Percentiles rank a stretch among this genome's conserved stretches.
phyloP scores from a whole-genome alignment of 2,888 invertebrate genomes.

The Nomada ferruginata region DNA sequence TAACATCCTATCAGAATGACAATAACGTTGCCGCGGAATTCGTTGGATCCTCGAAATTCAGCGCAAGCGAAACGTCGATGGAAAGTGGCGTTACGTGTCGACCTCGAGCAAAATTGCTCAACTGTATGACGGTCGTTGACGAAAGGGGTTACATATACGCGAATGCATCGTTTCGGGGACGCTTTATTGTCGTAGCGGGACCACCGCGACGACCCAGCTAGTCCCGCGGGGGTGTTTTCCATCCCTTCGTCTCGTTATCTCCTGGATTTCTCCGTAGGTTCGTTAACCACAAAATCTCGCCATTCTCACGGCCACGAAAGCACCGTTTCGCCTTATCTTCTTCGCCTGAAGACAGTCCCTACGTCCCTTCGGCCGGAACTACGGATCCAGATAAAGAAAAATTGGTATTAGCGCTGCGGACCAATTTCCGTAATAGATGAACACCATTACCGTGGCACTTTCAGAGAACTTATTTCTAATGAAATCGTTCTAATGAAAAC shows the following conservation, averaged over 20 bases:
- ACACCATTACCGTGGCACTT: neutral
- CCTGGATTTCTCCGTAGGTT: conserved; percentile 75
- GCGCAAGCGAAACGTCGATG: conserved; percentile 26
- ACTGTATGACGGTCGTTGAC: conserved; percentile 29
- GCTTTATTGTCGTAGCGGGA: conserved; percentile 63
- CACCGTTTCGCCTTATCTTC: conserved; percentile 65
- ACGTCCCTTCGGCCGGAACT: neutral
- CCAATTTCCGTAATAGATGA: conserved; percentile 30
- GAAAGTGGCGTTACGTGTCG: conserved; percentile 5
- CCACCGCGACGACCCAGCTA: conserved; percentile 47
- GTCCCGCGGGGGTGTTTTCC: conserved; percentile 77
- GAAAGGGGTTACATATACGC: conserved; percentile 34
- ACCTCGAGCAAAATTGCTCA: conserved; percentile 17
- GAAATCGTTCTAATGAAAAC: neutral
- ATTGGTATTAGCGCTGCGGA: conserved; percentile 36
- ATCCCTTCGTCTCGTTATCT: conserved; percentile 75
- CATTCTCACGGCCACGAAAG: conserved; percentile 55
- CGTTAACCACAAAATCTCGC: conserved; percentile 75
- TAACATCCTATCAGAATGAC: neutral
- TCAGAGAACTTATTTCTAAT: neutral
- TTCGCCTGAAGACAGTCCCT: conserved; percentile 35
- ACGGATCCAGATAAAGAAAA: conserved; percentile 40
- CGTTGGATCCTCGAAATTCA: conserved; percentile 20
- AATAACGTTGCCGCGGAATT: conserved; percentile 1
- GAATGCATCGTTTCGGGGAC: conserved; percentile 27